These are phyloP conservation scores for Phocoena sinus DNA, from an alignment of 2,113 vertebrate genomes.

Conservation along the genomic window DNA sequence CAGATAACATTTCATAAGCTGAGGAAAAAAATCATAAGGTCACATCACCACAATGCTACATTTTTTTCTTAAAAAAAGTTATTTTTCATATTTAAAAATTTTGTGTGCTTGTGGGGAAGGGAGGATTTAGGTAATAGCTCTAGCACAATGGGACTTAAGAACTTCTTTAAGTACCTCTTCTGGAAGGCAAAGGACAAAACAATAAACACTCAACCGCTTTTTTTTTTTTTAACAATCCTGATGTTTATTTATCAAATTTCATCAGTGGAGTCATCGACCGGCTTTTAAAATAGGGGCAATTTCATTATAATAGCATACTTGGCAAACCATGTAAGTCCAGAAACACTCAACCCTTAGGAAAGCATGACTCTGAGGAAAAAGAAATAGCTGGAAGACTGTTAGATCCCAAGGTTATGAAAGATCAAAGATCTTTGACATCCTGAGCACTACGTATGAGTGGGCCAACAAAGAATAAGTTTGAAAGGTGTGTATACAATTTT, in stretches of 20 bases:
- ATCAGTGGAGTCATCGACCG: constrained; percentile 43
- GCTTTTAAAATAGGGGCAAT: constrained; percentile 66
- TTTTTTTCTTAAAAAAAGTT: not conserved
- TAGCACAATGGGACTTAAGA: not conserved
- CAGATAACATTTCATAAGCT: constrained; percentile 96
- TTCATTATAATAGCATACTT: constrained; percentile 49
- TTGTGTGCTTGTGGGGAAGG: not conserved
- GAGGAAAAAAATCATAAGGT: constrained; percentile 64
- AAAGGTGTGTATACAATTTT: not conserved
- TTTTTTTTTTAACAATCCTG: constrained; percentile 33
- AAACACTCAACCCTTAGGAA: constrained; percentile 34
- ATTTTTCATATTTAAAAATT: constrained; percentile 13
- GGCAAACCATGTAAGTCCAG: constrained; percentile 62
- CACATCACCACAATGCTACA: not conserved
- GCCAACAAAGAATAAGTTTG: not conserved
- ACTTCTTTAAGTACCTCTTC: not conserved
- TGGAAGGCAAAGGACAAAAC: not conserved
- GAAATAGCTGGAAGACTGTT: not conserved
- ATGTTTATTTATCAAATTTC: constrained; percentile 80
- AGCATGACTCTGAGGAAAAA: not conserved
- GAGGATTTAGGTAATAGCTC: not conserved
- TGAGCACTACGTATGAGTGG: not conserved
- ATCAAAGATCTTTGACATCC: not conserved
- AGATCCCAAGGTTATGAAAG: not conserved
- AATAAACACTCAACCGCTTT: not conserved